Conservation (phyloP, 2,888 invertebrate genomes). For the Bombylius discolor region DNA sequence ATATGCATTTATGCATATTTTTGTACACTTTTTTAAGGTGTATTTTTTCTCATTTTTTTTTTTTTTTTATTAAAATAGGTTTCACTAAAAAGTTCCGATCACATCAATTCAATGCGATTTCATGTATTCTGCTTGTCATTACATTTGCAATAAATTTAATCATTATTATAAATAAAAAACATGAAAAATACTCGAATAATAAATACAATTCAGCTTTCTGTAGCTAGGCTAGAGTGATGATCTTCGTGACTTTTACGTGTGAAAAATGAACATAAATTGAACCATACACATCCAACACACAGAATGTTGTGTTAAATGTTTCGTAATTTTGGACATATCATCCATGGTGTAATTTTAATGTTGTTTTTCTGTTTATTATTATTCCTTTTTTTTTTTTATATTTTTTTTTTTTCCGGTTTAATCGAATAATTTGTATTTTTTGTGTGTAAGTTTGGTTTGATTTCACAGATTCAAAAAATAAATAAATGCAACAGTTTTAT, state of each 20-base stretch:
- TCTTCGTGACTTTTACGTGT: neutral
- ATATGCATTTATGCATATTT: neutral
- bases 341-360: neutral
- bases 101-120: neutral
- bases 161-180: neutral
- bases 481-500: no score
- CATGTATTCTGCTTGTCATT: neutral
- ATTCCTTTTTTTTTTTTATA: no score
- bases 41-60: neutral
- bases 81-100: neutral
- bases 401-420: no score
- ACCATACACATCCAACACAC: neutral
- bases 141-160: neutral
- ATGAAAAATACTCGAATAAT: no score
- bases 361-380: no score
- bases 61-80: no score
- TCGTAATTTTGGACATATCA: neutral
- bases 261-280: neutral
- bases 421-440: no score
- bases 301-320: neutral
- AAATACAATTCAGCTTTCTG: no score
- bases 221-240: neutral
- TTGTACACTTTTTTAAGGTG: neutral
- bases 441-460: no score
- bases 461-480: no score